Percentiles rank a stretch among this genome's conserved stretches.
Evolutionary conservation across 2,797 vertebrate genomes (phyloP).

Genomic region (Phataginus tricuspis): DNA sequence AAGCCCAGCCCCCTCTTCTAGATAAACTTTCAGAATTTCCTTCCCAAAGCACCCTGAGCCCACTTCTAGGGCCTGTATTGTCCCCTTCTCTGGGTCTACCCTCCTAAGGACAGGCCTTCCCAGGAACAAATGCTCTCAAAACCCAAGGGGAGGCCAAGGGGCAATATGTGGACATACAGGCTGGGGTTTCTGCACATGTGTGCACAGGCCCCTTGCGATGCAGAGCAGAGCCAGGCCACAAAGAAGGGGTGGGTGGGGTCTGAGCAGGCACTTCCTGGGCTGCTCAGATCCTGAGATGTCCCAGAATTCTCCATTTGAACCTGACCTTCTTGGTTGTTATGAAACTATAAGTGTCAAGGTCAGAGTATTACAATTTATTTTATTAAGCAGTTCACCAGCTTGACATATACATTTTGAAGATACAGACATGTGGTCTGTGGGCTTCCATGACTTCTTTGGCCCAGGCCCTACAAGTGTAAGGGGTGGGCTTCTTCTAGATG

Average conservation of each 20-base stretch:
- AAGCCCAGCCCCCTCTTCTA: neutral
- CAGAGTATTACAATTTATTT: neutral
- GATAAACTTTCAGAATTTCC: neutral
- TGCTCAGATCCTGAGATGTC: neutral
- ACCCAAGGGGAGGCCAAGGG: neutral
- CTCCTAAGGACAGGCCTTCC: neutral
- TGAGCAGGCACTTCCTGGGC: neutral
- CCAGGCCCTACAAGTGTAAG: neutral
- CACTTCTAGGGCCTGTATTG: neutral
- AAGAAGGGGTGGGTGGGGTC: neutral
- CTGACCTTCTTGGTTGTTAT: neutral
- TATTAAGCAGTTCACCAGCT: neutral
- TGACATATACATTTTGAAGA: neutral
- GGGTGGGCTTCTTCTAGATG: neutral
- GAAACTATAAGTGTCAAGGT: neutral
- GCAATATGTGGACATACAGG: neutral
- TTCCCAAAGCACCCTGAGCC: neutral
- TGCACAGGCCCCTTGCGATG: neutral
- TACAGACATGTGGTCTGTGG: fast-evolving
- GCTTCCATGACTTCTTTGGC: neutral
- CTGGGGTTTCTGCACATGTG: neutral
- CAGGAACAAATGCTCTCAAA: neutral
- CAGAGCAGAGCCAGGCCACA: neutral
- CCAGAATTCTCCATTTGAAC: neutral
- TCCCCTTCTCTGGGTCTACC: neutral